Base-by-base conservation (phyloP, 2,797 vertebrate species). In the Pachyuromys duprasi region DNA sequence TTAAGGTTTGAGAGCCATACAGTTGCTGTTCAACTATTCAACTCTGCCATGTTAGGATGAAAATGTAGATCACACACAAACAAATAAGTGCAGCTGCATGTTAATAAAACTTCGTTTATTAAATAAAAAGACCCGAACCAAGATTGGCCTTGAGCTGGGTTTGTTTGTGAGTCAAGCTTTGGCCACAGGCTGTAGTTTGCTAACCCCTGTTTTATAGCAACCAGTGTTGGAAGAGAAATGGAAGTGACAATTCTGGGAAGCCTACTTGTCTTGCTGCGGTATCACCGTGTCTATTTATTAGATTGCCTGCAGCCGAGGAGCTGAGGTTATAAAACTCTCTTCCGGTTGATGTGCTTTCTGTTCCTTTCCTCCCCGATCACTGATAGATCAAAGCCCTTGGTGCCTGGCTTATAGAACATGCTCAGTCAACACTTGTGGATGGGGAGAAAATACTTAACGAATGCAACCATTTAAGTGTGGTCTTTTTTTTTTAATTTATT, bases 151-250 rank as follows among this genome's bases (percentile, higher is more conserved):
- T 3, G 49, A 62, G 45, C 70, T 26, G 3, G n/a, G 33, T 87
- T 89, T 65, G 89, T 84, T 72, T 80, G 36, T 93, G 67, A 86
- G 80, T 81, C 63, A 65, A 74, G 36, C 81, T 91, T 95, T 91
- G 28, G 70, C 36, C 86, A 60, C 14, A 17, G 65, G 67, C 60
- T 24, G 2, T 63, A n/a, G 55, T 95, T 76, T 76, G 75, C 65
- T 75, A 49, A 2, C 12, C 1, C 31, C 18, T 55, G 53, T 45
- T 86, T 95, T 95, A 87, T 39, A 92, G 63, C 72, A 79, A 39
- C 31, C 57, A 22, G 26, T 87, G 57, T 39, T 33, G 17, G 76
- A 67, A 86, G 75, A 90, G 81, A 93, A 72, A 90, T 17, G 1
- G 53, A 82, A 39, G 55, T 39, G 55, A 86, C 89, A 80, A 69